These are phyloP conservation scores for Apis mellifera DNA, from an alignment of 1,140 invertebrate species.

Conservation along the genomic window DNA sequence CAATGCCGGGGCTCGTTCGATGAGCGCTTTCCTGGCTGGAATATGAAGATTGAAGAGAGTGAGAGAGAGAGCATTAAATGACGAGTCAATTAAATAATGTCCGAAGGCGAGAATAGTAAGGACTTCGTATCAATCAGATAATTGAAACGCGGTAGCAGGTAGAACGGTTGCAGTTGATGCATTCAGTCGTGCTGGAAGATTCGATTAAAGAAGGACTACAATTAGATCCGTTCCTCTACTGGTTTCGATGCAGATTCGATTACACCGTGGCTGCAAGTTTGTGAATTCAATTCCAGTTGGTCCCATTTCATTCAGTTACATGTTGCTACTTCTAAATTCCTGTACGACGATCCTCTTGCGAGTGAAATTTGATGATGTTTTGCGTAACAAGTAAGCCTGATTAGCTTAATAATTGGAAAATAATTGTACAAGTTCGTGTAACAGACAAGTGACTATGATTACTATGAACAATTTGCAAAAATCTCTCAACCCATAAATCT, in stretches of 20 bases:
- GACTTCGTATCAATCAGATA: constrained; percentile 9
- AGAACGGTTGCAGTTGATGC: neutral
- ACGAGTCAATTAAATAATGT: constrained; percentile 43
- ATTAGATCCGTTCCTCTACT: neutral
- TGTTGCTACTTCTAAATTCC: too few relatives aligned
- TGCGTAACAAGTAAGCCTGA: too few relatives aligned
- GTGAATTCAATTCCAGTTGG: neutral
- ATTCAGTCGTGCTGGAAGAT: constrained; percentile 15
- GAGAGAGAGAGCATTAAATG: constrained; percentile 20
- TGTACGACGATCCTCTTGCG: too few relatives aligned
- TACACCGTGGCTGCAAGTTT: neutral
- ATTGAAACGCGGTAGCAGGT: constrained; percentile 25
- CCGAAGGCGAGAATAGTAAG: constrained; percentile 8
- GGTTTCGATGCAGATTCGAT: constrained; percentile 7
- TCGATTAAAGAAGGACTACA: constrained; percentile 20
- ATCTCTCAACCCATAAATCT: too few relatives aligned
- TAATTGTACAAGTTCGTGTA: too few relatives aligned
- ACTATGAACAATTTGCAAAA: too few relatives aligned
- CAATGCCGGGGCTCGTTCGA: neutral
- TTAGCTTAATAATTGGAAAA: too few relatives aligned
- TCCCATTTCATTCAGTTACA: too few relatives aligned
- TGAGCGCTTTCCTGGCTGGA: neutral
- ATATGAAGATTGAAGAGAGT: constrained; percentile 1
- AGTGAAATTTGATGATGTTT: too few relatives aligned
- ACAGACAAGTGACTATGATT: too few relatives aligned